phyloP scores from a whole-genome alignment of 2,888 invertebrate genomes.

The Congeria kusceri region DNA sequence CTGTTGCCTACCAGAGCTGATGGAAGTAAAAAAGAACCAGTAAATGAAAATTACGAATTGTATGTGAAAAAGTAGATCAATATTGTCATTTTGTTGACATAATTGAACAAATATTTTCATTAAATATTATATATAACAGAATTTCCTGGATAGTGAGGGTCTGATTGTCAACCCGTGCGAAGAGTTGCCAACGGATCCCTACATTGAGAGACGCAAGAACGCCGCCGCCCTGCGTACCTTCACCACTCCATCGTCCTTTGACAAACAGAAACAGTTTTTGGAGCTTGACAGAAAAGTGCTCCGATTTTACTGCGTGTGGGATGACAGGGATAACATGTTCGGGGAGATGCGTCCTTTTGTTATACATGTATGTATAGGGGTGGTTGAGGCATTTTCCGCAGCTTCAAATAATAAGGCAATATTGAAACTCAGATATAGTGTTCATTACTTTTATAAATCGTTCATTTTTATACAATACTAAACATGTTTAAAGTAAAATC shows the following conservation, averaged over 20 bases:
- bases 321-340: slow-evolving; percentile 86
- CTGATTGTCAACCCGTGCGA: slow-evolving; percentile 91
- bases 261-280: slow-evolving; percentile 90
- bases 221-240: slow-evolving; percentile 80
- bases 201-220: slow-evolving; percentile 85
- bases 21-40: no score
- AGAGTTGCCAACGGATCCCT: slow-evolving; percentile 90
- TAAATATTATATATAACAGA: no score
- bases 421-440: no score
- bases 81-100: no score
- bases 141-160: slow-evolving; percentile 94
- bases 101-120: no score
- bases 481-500: no score
- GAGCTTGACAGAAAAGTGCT: slow-evolving; percentile 93
- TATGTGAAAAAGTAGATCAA: no score
- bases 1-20: no score
- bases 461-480: no score
- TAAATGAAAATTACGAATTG: no score
- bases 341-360: slow-evolving; percentile 88
- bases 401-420: no score
- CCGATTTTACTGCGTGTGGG: slow-evolving; percentile 87
- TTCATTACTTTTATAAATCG: no score
- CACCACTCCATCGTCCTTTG: slow-evolving; percentile 85
- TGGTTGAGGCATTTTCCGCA: background rate
- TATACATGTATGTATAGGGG: slow-evolving; percentile 86